These are phyloP conservation scores for Orussus abietinus DNA, from an alignment of 1,140 invertebrate genomes.

Conservation along the genomic window DNA sequence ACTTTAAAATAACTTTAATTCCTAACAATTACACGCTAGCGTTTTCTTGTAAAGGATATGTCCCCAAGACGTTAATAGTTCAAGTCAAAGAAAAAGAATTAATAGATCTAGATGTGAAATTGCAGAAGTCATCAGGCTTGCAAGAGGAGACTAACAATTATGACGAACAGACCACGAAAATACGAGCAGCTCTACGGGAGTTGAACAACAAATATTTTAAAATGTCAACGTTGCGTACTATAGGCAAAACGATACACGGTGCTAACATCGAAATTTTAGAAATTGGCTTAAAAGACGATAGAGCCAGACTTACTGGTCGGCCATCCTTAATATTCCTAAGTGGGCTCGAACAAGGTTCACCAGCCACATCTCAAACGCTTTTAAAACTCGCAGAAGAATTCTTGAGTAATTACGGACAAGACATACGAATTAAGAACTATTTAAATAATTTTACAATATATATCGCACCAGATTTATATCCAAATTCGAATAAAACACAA, in stretches of 20 bases:
- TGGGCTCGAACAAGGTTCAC: slow-evolving; percentile 33
- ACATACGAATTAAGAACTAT: slow-evolving; percentile 26
- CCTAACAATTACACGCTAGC: slow-evolving; percentile 61
- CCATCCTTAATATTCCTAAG: slow-evolving; percentile 41
- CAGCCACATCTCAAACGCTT: slow-evolving; percentile 38
- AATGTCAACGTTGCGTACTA: slow-evolving; percentile 33
- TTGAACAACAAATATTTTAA: slow-evolving; percentile 36
- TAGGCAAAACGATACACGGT: slow-evolving; percentile 28
- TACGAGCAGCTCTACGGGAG: too few relatives aligned
- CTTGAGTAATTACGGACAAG: slow-evolving; percentile 30
- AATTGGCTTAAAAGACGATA: slow-evolving; percentile 28
- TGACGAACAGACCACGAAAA: too few relatives aligned
- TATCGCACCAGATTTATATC: slow-evolving; percentile 38
- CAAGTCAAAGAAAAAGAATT: slow-evolving; percentile 42
- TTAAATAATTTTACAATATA: slow-evolving; percentile 37
- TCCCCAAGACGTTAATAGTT: slow-evolving; percentile 45
- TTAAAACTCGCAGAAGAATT: slow-evolving; percentile 36
- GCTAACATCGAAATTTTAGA: slow-evolving; percentile 35
- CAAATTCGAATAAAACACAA: slow-evolving; percentile 21
- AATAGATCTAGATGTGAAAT: slow-evolving; percentile 33
- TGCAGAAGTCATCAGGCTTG: slow-evolving; percentile 23
- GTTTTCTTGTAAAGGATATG: slow-evolving; percentile 58
- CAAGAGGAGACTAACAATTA: too few relatives aligned
- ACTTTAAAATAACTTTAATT: slow-evolving; percentile 66
- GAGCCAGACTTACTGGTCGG: slow-evolving; percentile 19